Conservation (phyloP, 2,113 vertebrate genomes). For the Stegostoma tigrinum region DNA sequence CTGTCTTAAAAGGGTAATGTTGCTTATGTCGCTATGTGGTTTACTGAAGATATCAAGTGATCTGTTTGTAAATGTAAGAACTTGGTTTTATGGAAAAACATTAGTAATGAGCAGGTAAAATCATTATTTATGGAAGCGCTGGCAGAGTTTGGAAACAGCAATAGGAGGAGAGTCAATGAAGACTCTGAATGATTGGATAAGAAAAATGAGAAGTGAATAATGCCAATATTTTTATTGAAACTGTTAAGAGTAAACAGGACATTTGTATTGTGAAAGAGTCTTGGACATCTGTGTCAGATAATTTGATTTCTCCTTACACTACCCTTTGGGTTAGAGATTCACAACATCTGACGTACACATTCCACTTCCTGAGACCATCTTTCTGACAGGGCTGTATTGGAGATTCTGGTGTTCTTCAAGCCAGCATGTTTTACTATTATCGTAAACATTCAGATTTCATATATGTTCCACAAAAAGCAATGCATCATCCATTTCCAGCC, state of each 20-base stretch:
- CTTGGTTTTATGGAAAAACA: not conserved
- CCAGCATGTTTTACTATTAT: not conserved
- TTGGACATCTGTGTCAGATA: too few species aligned
- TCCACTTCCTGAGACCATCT: not conserved
- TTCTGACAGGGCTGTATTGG: not conserved
- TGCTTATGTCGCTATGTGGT: not conserved
- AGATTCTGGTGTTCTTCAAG: not conserved
- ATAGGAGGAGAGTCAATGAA: not conserved
- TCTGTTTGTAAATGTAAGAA: not conserved
- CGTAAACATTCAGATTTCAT: not conserved
- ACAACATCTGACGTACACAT: not conserved
- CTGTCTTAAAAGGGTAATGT: not conserved
- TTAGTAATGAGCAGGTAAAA: not conserved
- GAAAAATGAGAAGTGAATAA: not conserved
- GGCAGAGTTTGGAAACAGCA: not conserved
- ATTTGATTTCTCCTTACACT: not conserved
- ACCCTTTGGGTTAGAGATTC: not conserved
- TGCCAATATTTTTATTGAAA: not conserved
- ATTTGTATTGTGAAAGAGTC: not conserved
- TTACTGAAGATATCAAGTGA: not conserved
- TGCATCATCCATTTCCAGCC: not conserved
- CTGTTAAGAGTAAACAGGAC: not conserved
- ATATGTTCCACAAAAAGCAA: not conserved
- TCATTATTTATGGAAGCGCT: not conserved
- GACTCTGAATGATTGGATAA: not conserved